A percentile compares a stretch with the other conserved stretches of the same genome.
Evolutionary conservation across 2,113 vertebrate species (phyloP).

Genomic region (Odocoileus hemionus): DNA sequence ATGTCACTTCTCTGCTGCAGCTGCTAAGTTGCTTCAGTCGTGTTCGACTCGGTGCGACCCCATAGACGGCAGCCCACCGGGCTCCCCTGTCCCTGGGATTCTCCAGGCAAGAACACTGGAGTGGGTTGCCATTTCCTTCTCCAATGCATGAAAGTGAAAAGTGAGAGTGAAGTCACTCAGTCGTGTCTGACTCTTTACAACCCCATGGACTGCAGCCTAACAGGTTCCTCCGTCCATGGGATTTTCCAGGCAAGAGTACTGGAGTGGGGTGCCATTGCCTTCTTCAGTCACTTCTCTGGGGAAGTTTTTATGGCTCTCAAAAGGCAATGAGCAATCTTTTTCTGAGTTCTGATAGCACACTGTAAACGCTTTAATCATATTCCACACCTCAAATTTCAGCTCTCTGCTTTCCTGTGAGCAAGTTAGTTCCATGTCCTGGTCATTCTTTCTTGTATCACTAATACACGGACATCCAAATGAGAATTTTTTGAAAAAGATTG

Average conservation of each 20-base stretch:
- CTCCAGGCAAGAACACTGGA: too few relatives aligned
- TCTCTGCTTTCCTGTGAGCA: neutral
- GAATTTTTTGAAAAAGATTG: neutral
- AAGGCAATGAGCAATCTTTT: too few relatives aligned
- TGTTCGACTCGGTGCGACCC: too few relatives aligned
- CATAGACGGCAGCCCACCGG: too few relatives aligned
- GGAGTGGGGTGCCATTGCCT: neutral
- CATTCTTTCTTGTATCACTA: neutral
- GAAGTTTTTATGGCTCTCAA: too few relatives aligned
- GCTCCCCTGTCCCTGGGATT: too few relatives aligned
- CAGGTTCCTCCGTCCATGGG: neutral
- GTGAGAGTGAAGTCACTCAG: neutral
- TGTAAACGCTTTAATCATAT: neutral
- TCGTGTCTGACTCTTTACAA: rapidly evolving
- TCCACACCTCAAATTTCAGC: neutral
- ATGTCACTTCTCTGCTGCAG: neutral
- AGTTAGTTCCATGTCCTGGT: neutral
- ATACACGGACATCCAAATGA: neutral
- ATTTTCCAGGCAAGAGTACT: neutral
- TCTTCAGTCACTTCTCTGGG: neutral
- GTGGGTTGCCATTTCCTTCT: too few relatives aligned
- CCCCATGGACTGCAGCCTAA: neutral
- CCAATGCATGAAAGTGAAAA: too few relatives aligned
- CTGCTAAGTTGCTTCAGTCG: too few relatives aligned
- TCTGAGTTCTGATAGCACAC: neutral